Evolutionary conservation across 2,888 invertebrate species (phyloP), one percentile per base, ranked within the genome.

Genomic region (Dasypogon diadema): DNA sequence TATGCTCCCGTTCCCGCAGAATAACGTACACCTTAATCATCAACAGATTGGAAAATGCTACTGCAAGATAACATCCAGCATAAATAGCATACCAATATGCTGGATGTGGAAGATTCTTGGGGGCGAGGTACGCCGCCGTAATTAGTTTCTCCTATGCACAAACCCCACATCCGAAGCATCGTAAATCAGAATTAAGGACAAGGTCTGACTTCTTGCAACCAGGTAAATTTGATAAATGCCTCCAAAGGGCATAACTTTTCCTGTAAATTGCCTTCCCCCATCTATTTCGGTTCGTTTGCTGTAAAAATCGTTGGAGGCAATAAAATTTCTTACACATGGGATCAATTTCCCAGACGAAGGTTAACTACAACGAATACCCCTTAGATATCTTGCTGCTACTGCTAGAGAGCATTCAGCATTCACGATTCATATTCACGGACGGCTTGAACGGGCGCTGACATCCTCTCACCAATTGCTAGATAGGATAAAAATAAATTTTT

Each of bases 401-500:
- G n/a, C n/a, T n/a, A n/a, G n/a, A n/a, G n/a, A n/a, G n/a, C 30
- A 58, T 58, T 26, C 58, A 58, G 16, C 14, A 58, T 14, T n/a
- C 48, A 48, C 18, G 60, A 34, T 60, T 60, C 60, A 60, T 60
- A 60, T 60, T 30, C 56, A 56, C 37, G 34, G 60, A 60, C 21
- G 18, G 21, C 18, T 42, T 37, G 21, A 65, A 46, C 46, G 24
- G 26, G 14, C 22, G 65, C 65, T 65, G 48, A 65, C 22, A 51
- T 14, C 24, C 24, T 14, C 22, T 10, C 6, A 60, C 18, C 60
- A 37, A 24, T 30, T 58, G 6, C 8, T 16, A 8, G 48, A 4
- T 12, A 42, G 16, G 42, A 65, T 65, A 65, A 65, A 65, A 65
- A 65, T 65, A 65, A 65, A 65, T 46, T 65, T 65, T 65, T 65